Conservation (phyloP, 2,113 vertebrate genomes). For the Macheiramphus alcinus region DNA sequence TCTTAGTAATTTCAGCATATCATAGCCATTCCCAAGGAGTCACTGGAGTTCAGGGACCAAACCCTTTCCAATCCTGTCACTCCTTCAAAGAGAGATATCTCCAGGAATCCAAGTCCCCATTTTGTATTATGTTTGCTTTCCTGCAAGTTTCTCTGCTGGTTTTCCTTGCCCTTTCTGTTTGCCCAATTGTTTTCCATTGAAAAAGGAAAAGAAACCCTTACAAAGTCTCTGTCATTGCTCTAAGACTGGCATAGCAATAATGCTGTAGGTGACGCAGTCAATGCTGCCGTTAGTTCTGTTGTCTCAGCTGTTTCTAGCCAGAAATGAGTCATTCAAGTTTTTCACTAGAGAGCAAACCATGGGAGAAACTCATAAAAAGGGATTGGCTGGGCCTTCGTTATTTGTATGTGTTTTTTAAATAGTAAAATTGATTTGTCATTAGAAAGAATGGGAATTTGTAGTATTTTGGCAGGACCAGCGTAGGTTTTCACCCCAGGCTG, state of each 20-base stretch:
- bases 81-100: not conserved
- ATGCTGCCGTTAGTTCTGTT: not conserved
- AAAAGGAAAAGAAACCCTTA: not conserved
- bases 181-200: not conserved
- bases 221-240: not conserved
- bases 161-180: not conserved
- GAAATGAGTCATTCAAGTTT: not conserved
- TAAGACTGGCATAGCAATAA: not conserved
- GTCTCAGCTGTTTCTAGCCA: not conserved
- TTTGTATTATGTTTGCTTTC: not conserved
- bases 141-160: not conserved
- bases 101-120: not conserved
- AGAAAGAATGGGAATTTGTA: not conserved
- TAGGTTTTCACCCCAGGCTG: not conserved
- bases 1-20: conserved; percentile 15
- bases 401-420: not conserved
- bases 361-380: not conserved
- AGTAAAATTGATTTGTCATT: not conserved
- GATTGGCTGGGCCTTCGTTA: not conserved
- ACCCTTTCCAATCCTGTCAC: not conserved
- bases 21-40: conserved; percentile 16
- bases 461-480: accelerated
- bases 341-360: not conserved
- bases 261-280: not conserved
- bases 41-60: conserved; percentile 4